Conservation (phyloP, 2,113 vertebrate species). For the Monarcha castaneiventris region DNA sequence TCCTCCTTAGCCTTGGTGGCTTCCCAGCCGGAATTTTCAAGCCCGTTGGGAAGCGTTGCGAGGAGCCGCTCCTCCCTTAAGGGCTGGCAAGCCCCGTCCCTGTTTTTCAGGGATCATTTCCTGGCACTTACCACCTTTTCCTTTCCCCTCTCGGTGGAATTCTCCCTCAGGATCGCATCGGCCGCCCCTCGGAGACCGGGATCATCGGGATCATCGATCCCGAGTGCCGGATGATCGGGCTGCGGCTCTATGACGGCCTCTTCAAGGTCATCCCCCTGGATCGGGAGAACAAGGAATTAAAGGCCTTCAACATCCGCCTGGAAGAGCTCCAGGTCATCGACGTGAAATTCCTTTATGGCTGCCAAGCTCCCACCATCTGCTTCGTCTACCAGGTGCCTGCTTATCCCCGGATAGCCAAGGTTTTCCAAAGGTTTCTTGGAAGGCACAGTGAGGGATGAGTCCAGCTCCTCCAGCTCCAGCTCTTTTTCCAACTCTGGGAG, state of each 20-base stretch:
- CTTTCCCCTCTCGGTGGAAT: rapidly evolving
- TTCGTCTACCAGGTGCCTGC: slow-evolving; percentile 95
- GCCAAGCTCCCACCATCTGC: slow-evolving; percentile 96
- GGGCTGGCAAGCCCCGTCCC: too few relatives aligned
- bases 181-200: slow-evolving; percentile 94
- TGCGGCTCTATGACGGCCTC: slow-evolving; percentile 93
- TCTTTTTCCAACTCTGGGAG: not conserved
- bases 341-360: slow-evolving; percentile 95
- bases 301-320: slow-evolving; percentile 96
- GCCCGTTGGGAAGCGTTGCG: not conserved
- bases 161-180: slow-evolving; percentile 87
- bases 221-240: slow-evolving; percentile 96
- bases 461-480: not conserved
- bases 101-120: not conserved
- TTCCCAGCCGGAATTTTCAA: not conserved
- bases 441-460: not conserved
- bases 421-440: not conserved
- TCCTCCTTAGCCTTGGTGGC: not conserved
- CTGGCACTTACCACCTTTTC: rapidly evolving
- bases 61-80: not conserved
- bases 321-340: slow-evolving; percentile 98
- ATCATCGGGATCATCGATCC: slow-evolving; percentile 98
- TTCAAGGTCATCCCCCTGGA: slow-evolving; percentile 98
- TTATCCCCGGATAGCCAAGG: not conserved
- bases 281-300: slow-evolving; percentile 94